Evolutionary conservation across 2,888 invertebrate species (phyloP).

Genomic region (Oasisia sp.): DNA sequence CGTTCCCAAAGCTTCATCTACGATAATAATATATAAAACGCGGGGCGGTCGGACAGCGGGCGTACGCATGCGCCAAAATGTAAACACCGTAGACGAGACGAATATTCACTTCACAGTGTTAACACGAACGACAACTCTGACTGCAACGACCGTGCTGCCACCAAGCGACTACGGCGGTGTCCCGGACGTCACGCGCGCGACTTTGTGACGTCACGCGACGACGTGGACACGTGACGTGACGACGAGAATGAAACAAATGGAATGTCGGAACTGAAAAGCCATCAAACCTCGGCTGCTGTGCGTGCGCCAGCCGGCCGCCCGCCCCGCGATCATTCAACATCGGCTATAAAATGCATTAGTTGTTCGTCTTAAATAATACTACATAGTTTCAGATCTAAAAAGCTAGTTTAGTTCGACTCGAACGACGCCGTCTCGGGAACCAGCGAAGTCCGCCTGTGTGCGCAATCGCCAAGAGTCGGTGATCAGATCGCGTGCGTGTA

Average conservation of each 20-base stretch:
- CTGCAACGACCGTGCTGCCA: constrained; percentile 6
- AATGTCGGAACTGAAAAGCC: constrained; percentile 17
- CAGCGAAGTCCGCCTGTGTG: background rate
- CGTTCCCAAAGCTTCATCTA: constrained; percentile 17
- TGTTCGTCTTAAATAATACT: constrained; percentile 4
- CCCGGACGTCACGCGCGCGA: background rate
- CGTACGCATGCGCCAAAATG: background rate
- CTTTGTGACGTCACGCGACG: background rate
- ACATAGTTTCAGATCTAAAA: constrained; percentile 13
- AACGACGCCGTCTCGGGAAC: background rate
- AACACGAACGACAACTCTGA: constrained; percentile 1
- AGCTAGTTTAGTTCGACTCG: background rate
- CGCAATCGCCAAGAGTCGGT: background rate
- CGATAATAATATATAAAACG: background rate
- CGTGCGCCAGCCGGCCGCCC: background rate
- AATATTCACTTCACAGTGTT: constrained; percentile 5
- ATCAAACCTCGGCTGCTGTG: background rate
- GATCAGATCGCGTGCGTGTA: constrained; percentile 8
- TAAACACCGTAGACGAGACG: constrained; percentile 11
- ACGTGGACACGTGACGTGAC: background rate
- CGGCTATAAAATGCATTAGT: constrained; percentile 13
- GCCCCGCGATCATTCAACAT: background rate
- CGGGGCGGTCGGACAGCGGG: background rate
- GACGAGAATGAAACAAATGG: constrained; percentile 10
- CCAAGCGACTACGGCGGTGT: constrained; percentile 6